Evolutionary conservation across 2,113 vertebrate genomes (phyloP).

Genomic region (Reinhardtius hippoglossoides): DNA sequence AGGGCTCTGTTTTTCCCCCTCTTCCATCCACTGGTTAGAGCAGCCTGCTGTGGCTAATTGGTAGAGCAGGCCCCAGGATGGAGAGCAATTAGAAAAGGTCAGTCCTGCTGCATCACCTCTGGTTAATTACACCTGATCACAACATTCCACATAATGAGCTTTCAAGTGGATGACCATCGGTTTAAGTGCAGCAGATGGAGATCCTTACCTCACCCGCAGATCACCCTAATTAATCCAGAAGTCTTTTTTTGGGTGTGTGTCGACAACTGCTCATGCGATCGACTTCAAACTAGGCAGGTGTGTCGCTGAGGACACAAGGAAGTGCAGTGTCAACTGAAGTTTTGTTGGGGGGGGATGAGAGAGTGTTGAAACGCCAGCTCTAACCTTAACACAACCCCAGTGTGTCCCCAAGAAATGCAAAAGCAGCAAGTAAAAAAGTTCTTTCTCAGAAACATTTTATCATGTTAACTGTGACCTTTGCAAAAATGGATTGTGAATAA

Average conservation of each 20-base stretch:
- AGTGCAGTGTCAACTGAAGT: too few relatives aligned
- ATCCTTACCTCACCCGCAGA: slow-evolving; percentile 29
- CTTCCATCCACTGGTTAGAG: slow-evolving; percentile 40
- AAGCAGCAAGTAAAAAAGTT: too few relatives aligned
- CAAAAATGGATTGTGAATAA: too few relatives aligned
- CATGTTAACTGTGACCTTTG: too few relatives aligned
- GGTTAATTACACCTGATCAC: slow-evolving; percentile 68
- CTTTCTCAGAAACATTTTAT: too few relatives aligned
- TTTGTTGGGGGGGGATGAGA: too few relatives aligned
- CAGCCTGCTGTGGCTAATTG: slow-evolving; percentile 67
- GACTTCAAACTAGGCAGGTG: neutral
- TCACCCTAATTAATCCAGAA: neutral
- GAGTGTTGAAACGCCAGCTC: too few relatives aligned
- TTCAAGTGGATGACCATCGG: slow-evolving; percentile 41
- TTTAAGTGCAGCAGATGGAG: slow-evolving; percentile 32
- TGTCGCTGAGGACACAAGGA: neutral
- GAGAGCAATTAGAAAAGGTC: slow-evolving; percentile 75
- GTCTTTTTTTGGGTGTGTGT: neutral
- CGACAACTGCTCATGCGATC: neutral
- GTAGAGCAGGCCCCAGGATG: slow-evolving; percentile 47
- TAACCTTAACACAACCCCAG: too few relatives aligned
- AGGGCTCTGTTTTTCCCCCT: slow-evolving; percentile 12
- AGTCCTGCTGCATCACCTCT: slow-evolving; percentile 60
- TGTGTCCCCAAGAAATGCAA: too few relatives aligned
- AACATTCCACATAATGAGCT: slow-evolving; percentile 50